Evolutionary conservation across 2,113 vertebrate species (phyloP).

Genomic region (Hypanus sabinus): DNA sequence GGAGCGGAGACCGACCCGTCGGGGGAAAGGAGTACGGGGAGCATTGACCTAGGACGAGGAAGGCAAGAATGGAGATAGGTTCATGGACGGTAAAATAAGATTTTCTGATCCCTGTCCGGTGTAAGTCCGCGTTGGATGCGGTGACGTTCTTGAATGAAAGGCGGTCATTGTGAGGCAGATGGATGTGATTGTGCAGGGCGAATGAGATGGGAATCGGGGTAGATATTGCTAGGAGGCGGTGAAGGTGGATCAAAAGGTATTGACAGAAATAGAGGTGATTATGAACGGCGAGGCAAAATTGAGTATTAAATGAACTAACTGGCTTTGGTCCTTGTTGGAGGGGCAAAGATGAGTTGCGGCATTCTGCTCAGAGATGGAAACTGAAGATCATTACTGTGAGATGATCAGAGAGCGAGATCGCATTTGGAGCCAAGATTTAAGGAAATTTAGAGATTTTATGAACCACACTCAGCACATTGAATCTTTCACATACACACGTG

Average conservation of each 20-base stretch:
- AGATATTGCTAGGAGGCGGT: not conserved
- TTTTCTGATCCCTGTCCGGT: too few species aligned
- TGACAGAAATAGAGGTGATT: not conserved
- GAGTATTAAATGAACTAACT: not conserved
- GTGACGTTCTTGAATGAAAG: not conserved
- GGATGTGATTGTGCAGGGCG: not conserved
- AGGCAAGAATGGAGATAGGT: not conserved
- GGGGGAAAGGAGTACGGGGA: not conserved
- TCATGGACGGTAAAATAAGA: too few species aligned
- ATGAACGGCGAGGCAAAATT: not conserved
- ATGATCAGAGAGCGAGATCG: not conserved
- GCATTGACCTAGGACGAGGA: too few species aligned
- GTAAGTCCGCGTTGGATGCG: too few species aligned
- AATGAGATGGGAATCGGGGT: not conserved
- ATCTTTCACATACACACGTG: not conserved
- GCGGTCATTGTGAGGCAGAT: too few species aligned
- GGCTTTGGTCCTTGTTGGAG: not conserved
- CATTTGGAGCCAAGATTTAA: not conserved
- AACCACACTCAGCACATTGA: not conserved
- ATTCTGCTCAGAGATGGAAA: not conserved
- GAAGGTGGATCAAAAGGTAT: not conserved
- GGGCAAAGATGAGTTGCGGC: not conserved
- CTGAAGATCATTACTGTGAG: not conserved
- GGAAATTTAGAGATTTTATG: not conserved
- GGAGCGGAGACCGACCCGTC: too few species aligned